Base-by-base conservation (phyloP, 2,797 vertebrate genomes). In the Enteromius fasciolatus region DNA sequence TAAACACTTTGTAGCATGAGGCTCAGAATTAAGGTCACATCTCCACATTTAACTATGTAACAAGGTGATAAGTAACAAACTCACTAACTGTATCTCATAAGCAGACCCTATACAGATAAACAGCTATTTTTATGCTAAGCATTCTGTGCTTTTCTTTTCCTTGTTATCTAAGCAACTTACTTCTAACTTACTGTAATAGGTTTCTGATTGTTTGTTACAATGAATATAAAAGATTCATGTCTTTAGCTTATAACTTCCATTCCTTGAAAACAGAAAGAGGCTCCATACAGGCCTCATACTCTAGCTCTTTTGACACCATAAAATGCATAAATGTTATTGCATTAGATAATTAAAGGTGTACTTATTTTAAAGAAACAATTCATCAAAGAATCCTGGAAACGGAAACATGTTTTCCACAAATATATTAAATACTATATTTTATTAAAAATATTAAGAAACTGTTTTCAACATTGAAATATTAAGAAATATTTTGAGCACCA, bases 191-290 rank as follows among this genome's bases (percentile, higher is more conserved):
- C n/a, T 69, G n/a, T 25, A 46, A 44, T 28, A 28, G 23, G 20
- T 44, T 68, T 68, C 66, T 44, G 66, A 23, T 44, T 23, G 39
- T 41, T 44, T 69, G 39, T 12, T 44, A 3, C 39, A 68, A 44
- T 23, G 36, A 44, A 15, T 39, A 66, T n/a, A n/a, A 67, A 25
- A 70, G 28, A 18, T 46, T 28, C 17, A 18, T 46, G 68, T 70
- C 14, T 46, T 3, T 69, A 15, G 39, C 6, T 48, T 48, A 46
- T 11, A 48, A 28, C 23, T 72, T 72, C 17, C 44, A 50, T 72
- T 72, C 31, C n/a, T n/a, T 48, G 44, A 11, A 50, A 72, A 72
- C 18, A 50, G n/a, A 72, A 50, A 72, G 7, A 72, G 44, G 8
- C 44, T 48, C 1, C 23, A 48, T 18, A 48, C 3, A 25, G 44